Evolutionary conservation across 2,888 invertebrate genomes (phyloP).

Genomic region (Candidula unifasciata): DNA sequence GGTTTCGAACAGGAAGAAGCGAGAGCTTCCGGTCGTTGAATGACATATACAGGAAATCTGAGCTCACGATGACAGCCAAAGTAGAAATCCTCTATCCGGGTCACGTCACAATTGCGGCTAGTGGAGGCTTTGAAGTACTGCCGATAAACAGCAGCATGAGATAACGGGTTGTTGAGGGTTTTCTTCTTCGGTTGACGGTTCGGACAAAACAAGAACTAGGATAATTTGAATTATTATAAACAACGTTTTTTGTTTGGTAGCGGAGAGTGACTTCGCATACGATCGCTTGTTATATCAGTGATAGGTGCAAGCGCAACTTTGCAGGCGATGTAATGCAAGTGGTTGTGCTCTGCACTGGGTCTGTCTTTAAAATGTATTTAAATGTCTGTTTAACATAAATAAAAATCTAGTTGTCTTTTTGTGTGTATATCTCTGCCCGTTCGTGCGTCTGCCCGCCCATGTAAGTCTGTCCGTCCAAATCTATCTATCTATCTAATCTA

Average conservation of each 20-base stretch:
- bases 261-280: background rate
- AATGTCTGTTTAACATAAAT: no score
- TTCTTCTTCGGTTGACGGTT: background rate
- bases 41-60: background rate
- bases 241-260: background rate
- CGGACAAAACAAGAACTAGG: background rate
- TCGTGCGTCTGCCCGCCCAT: no score
- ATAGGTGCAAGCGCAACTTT: no score
- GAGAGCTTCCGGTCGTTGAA: background rate
- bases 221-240: constrained; percentile 25
- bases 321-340: no score
- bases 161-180: background rate
- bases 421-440: no score
- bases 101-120: background rate
- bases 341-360: no score
- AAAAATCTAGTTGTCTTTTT: no score
- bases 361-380: no score
- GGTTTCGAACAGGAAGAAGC: background rate
- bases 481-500: no score
- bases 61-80: background rate
- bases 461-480: no score
- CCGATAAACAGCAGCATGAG: background rate
- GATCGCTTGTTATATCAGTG: background rate
- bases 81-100: background rate
- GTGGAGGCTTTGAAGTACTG: background rate